These are phyloP conservation scores for Synergus itoensis DNA, from an alignment of 2,888 invertebrate species.

Conservation along the genomic window DNA sequence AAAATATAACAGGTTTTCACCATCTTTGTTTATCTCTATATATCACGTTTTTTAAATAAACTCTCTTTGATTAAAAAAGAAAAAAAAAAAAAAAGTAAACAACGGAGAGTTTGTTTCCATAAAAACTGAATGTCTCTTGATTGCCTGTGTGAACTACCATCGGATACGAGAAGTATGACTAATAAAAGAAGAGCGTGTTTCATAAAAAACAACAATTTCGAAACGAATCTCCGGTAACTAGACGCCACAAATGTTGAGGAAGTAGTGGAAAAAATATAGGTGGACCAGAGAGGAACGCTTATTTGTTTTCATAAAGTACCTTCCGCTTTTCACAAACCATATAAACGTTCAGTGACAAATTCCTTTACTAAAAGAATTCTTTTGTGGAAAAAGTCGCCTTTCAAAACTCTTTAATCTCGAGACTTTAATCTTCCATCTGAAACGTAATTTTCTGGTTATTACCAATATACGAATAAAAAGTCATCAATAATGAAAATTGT, in stretches of 20 bases:
- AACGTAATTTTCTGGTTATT: background rate
- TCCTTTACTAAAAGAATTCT: background rate
- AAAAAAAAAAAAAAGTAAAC: background rate
- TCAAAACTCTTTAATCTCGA: constrained; percentile 1
- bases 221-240: constrained; percentile 12
- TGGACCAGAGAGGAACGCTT: constrained; percentile 1
- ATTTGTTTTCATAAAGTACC: constrained; percentile 19
- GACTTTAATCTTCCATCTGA: background rate
- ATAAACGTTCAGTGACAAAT: constrained; percentile 12
- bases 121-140: background rate
- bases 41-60: background rate
- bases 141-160: background rate
- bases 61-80: background rate
- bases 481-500: background rate
- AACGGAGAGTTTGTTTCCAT: background rate
- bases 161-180: constrained; percentile 7
- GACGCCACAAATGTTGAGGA: constrained; percentile 9
- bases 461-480: background rate
- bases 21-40: too few species aligned
- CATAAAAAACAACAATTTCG: background rate
- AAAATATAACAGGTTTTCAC: too few species aligned
- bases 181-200: constrained; percentile 2
- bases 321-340: background rate
- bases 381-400: background rate
- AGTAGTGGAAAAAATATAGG: background rate